A percentile compares a stretch with the other conserved stretches of the same genome.
phyloP scores from a whole-genome alignment of 2,113 vertebrate genomes.

The Chloropsis hardwickii region DNA sequence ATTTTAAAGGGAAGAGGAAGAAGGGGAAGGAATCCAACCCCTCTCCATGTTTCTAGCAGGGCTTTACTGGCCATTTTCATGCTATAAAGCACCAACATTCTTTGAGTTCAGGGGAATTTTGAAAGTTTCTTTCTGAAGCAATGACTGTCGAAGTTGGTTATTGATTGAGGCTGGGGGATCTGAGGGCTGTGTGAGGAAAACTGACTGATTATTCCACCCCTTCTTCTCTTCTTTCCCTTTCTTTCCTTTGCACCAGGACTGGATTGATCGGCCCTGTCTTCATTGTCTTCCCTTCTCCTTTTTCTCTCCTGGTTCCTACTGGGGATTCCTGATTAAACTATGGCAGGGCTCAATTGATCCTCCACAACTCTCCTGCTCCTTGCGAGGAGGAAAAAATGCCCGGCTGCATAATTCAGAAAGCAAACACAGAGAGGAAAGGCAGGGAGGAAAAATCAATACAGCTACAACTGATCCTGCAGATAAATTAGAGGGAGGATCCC shows the following conservation, averaged over 20 bases:
- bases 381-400: conserved; percentile 50
- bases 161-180: conserved; percentile 51
- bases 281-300: conserved; percentile 58
- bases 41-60: neutral
- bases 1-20: neutral
- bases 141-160: conserved; percentile 57
- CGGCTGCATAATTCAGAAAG: conserved; percentile 72
- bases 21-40: neutral
- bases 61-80: neutral
- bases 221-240: conserved; percentile 20
- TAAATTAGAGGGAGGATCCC: conserved; percentile 55
- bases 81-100: neutral
- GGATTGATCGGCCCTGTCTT: conserved; percentile 58
- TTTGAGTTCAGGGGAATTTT: conserved; percentile 15
- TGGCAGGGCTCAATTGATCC: conserved; percentile 71
- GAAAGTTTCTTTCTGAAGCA: conserved; percentile 45
- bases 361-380: conserved; percentile 40
- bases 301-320: conserved; percentile 50
- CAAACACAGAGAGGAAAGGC: conserved; percentile 56
- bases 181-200: conserved; percentile 38
- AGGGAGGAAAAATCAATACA: conserved; percentile 63
- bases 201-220: neutral
- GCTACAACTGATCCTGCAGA: conserved; percentile 65
- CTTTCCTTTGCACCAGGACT: conserved; percentile 4
- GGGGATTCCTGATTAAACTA: conserved; percentile 73